phyloP scores from a whole-genome alignment of 1,140 invertebrate genomes.

The Cydia splendana region DNA sequence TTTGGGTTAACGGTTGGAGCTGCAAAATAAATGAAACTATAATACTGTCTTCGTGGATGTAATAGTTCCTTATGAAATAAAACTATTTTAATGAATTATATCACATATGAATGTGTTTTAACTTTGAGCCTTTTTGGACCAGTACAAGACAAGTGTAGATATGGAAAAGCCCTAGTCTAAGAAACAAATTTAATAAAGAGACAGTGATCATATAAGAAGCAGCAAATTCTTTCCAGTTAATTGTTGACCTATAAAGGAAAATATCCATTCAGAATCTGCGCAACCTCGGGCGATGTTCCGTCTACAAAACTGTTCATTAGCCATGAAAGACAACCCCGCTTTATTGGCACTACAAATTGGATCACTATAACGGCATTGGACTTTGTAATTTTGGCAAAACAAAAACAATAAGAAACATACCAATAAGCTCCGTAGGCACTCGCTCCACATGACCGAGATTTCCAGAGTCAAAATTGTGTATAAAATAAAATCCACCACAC shows the following conservation, averaged over 20 bases:
- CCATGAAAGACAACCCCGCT: constrained; percentile 3
- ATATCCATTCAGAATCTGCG: background rate
- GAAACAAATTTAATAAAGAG: background rate
- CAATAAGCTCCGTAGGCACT: constrained; percentile 76
- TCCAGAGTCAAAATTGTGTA: constrained; percentile 92
- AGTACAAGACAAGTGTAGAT: background rate
- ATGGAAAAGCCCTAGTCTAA: background rate
- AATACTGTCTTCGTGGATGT: background rate
- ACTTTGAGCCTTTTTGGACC: too few species aligned
- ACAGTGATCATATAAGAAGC: background rate
- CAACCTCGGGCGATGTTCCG: background rate
- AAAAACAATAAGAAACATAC: constrained; percentile 49
- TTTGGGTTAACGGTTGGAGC: constrained; percentile 62
- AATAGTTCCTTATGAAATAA: too few species aligned
- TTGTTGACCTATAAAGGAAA: constrained; percentile 24
- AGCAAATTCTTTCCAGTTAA: background rate
- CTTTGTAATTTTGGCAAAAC: constrained; percentile 33
- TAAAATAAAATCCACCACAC: constrained; percentile 86
- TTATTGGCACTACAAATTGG: constrained; percentile 27
- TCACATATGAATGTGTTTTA: too few species aligned
- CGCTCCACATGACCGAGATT: constrained; percentile 90
- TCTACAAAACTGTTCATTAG: background rate
- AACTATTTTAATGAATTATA: too few species aligned
- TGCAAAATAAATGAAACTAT: constrained; percentile 39
- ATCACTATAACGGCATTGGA: constrained; percentile 35